Evolutionary conservation across 2,113 vertebrate genomes (phyloP).

Genomic region (Nematolebias whitei): DNA sequence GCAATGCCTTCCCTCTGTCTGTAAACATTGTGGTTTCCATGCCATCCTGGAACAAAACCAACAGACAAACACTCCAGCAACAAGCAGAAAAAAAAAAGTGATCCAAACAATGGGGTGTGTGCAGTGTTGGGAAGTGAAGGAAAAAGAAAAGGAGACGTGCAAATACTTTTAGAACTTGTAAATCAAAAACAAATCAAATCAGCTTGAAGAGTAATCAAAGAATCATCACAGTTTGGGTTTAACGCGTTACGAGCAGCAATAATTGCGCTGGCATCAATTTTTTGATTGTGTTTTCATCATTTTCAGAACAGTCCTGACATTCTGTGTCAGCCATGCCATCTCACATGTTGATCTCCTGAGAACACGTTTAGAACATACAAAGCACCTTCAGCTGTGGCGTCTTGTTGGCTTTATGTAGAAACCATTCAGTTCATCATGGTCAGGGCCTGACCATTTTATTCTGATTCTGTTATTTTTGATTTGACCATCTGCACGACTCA

Average conservation of each 20-base stretch:
- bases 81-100: constrained; percentile 49
- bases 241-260: not conserved
- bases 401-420: no score
- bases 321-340: no score
- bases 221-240: not conserved
- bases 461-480: no score
- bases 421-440: no score
- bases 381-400: no score
- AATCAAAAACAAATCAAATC: constrained; percentile 6
- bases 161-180: constrained; percentile 15
- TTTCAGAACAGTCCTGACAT: not conserved
- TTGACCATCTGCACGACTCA: no score
- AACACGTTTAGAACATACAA: no score
- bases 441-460: no score
- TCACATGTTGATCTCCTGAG: no score
- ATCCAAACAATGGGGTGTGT: constrained; percentile 34
- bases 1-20: constrained; percentile 32
- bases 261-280: not conserved
- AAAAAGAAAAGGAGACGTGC: not conserved
- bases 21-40: constrained; percentile 75
- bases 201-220: not conserved
- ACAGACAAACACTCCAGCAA: constrained; percentile 66
- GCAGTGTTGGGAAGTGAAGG: constrained; percentile 11
- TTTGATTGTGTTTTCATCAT: not conserved
- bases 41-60: constrained; percentile 56